Evolutionary conservation across 2,888 invertebrate species (phyloP).

Genomic region (Melipona bicolor): DNA sequence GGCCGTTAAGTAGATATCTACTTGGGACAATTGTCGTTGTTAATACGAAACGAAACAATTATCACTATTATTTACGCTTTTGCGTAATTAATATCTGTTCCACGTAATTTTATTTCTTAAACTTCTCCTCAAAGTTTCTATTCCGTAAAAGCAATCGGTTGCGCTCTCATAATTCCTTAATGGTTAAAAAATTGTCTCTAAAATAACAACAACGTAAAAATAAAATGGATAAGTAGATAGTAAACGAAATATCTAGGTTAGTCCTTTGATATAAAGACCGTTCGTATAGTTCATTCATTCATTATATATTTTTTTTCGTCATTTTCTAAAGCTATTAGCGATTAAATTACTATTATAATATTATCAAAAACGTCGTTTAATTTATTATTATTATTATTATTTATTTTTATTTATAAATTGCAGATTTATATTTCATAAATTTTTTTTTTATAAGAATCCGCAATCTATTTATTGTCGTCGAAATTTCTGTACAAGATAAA

Average conservation of each 20-base stretch:
- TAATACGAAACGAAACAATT: no score
- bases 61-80: not conserved
- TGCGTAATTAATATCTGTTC: no score
- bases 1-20: not conserved
- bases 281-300: no score
- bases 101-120: no score
- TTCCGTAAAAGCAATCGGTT: not conserved
- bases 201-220: not conserved
- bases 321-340: not conserved
- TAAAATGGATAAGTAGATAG: not conserved
- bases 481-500: no score
- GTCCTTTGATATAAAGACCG: not conserved
- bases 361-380: not conserved
- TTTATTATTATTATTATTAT: not conserved
- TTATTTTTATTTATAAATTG: not conserved
- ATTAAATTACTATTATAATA: not conserved
- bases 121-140: not conserved
- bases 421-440: no score
- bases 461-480: no score
- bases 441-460: no score
- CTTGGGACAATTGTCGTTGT: not conserved
- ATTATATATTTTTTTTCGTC: not conserved
- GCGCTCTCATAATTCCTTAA: not conserved
- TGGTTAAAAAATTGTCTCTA: not conserved
- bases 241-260: not conserved